Evolutionary conservation across 37 sponge, comb jelly and placozoan species (phyloP), one percentile per base, ranked within the genome.

Genomic region (Aplysina aerophoba): DNA sequence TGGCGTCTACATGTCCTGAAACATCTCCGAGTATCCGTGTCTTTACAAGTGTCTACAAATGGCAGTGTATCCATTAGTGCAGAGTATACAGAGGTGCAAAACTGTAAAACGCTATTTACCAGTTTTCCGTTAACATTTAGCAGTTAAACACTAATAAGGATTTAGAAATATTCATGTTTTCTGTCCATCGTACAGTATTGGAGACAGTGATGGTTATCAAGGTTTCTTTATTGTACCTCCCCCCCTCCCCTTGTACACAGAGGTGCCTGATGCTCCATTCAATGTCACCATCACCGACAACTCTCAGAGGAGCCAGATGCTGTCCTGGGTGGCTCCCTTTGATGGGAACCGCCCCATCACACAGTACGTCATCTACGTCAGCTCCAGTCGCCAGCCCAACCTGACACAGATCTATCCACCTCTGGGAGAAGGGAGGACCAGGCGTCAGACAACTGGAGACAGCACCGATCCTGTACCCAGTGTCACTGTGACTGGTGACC

Each of bases 291-390:
- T 73, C 15, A 30, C 40, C 56, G 24, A 31, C 0, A 24, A 16
- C 36, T 74, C 83, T 37, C 55, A 81, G n/a, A 55, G 90, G 15
- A 84, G 82, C 74, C 30, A 86, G 41, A n/a, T 36, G 4, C 59
- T 93, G 54, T 56, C 63, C 16, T 93, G 93, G 93, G 84, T 37
- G 5, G 64, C 81, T 20, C 21, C 79, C 16, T 93, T 93, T 81
- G 60, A 87, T 55, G 93, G 93, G 19, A 93, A 93, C 82, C 69
- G 80, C 14, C 83, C 77, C 31, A 77, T 92, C 53, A 57, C 58
- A 13, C 41, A 25, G 6, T 82, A 85, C 63, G 50, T 34, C 53
- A 81, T 92, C 55, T 85, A 81, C 61, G 20, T 61, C 24, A 64
- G 53, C 16, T 50, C 78, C 39, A 22, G n/a, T 22, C 31, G 78